Percentiles rank a stretch among this genome's conserved stretches.
These are phyloP conservation scores for Limnephilus auricula DNA, from an alignment of 2,888 invertebrate species.

Conservation along the genomic window DNA sequence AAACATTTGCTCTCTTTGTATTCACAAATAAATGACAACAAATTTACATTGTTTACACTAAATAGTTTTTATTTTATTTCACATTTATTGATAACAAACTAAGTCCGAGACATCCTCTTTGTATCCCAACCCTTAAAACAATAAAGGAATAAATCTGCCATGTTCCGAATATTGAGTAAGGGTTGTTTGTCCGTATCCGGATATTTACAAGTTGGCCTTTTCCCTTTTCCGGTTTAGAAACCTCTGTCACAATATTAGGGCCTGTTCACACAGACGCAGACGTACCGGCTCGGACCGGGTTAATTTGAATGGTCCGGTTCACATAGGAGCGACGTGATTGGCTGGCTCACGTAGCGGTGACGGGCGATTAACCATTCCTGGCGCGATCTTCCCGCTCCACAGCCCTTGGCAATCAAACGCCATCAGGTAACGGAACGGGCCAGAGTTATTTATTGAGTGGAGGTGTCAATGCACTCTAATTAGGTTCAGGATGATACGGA, in stretches of 20 bases:
- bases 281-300: not conserved
- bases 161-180: not conserved
- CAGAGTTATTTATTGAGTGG: slow-evolving; percentile 7
- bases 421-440: slow-evolving; percentile 15
- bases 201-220: not conserved
- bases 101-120: not conserved
- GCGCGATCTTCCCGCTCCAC: slow-evolving; percentile 40
- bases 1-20: no score
- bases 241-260: slow-evolving; percentile 25
- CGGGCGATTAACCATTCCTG: slow-evolving; percentile 52
- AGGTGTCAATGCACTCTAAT: slow-evolving; percentile 2
- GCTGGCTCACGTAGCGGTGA: slow-evolving; percentile 33
- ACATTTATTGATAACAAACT: not conserved
- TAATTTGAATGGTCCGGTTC: slow-evolving; percentile 55
- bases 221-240: slow-evolving; percentile 11
- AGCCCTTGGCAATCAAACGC: slow-evolving; percentile 42
- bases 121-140: not conserved
- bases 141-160: not conserved
- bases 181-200: not conserved
- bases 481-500: not conserved
- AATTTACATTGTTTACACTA: no score
- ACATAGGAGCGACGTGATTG: slow-evolving; percentile 46
- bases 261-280: not conserved
- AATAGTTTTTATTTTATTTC: not conserved
- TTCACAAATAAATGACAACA: no score